Conservation (phyloP, 2,888 invertebrate species). For the Creontiades dilutus region DNA sequence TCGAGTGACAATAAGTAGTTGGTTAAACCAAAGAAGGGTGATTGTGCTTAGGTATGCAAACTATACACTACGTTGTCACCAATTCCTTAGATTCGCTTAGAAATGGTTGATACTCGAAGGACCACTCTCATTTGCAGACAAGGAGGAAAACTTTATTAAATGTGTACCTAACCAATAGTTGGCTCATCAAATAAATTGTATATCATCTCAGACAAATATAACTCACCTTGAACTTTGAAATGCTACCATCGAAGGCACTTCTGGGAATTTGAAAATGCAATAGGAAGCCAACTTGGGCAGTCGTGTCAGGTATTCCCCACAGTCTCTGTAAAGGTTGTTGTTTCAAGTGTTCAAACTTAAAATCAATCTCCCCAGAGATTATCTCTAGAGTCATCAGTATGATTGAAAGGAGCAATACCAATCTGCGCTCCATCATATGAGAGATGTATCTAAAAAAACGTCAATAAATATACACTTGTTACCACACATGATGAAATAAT, state of each 20-base stretch:
- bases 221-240: slow-evolving; percentile 85
- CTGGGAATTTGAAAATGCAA: slow-evolving; percentile 87
- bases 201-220: background rate
- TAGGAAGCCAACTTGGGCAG: slow-evolving; percentile 85
- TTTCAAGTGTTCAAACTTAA: slow-evolving; percentile 74
- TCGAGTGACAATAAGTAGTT: no score
- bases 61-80: no score
- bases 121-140: no score
- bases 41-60: no score
- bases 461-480: background rate
- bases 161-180: no score
- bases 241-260: slow-evolving; percentile 85
- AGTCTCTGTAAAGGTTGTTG: slow-evolving; percentile 77
- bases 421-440: slow-evolving; percentile 22
- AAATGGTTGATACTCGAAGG: no score
- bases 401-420: background rate
- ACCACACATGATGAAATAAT: background rate
- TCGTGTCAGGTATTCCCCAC: slow-evolving; percentile 82
- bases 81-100: no score
- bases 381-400: background rate
- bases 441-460: background rate
- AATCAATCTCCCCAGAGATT: slow-evolving; percentile 73
- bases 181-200: no score
- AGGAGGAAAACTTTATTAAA: no score
- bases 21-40: no score